Percentiles rank a stretch among this genome's conserved stretches.
Conservation (phyloP, 2,113 vertebrate species). For the Spea multiplicata region DNA sequence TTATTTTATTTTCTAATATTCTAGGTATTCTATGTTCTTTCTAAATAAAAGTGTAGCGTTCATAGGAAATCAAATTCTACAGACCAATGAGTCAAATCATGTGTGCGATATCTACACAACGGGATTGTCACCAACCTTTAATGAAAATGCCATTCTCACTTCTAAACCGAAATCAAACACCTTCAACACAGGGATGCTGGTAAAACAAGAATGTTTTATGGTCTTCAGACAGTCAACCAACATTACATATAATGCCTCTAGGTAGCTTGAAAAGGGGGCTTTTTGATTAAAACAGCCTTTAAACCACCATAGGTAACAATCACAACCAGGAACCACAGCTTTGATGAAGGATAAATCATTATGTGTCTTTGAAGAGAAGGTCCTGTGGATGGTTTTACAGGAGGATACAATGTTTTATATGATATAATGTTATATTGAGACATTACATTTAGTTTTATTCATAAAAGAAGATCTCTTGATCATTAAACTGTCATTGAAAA, state of each 20-base stretch:
- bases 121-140: constrained; percentile 30
- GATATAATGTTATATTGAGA: too few relatives aligned
- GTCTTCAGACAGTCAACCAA: constrained; percentile 2
- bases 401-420: too few relatives aligned
- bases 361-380: too few relatives aligned
- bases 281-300: not conserved
- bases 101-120: constrained; percentile 26
- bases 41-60: not conserved
- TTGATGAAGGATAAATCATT: too few relatives aligned
- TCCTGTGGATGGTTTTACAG: too few relatives aligned
- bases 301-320: too few relatives aligned
- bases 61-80: constrained; percentile 24
- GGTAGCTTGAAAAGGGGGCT: not conserved
- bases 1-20: not conserved
- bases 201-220: constrained; percentile 31
- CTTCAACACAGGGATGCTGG: constrained; percentile 12
- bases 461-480: too few relatives aligned
- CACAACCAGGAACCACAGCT: too few relatives aligned
- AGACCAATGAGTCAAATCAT: constrained; percentile 35
- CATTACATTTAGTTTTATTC: too few relatives aligned
- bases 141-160: constrained; percentile 37
- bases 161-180: constrained; percentile 28
- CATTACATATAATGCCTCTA: constrained; percentile 17
- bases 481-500: too few relatives aligned
- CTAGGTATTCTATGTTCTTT: not conserved